Evolutionary conservation across 2,888 invertebrate species (phyloP), one percentile per base, ranked within the genome.

Genomic region (Pseudanteris insignis): DNA sequence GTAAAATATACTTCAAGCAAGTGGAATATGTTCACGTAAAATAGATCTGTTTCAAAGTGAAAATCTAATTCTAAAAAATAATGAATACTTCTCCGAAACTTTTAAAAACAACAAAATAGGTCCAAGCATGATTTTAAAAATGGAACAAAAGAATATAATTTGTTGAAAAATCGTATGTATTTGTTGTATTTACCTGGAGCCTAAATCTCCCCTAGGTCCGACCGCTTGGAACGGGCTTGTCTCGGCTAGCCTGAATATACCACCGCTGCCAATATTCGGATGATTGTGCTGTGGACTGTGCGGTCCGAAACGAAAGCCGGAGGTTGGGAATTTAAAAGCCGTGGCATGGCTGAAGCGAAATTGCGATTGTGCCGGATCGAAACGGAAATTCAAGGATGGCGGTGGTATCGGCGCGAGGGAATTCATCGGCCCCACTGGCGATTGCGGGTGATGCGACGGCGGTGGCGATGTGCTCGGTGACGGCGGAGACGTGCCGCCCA

Each of bases 211-310:
- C 10, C 80, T 67, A 3, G 79, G 77, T 33, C 79, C 79, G 26
- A 80, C 79, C 8, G 79, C 80, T 48, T 80, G 79, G 34, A 80
- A 80, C 36, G 79, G 80, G 57, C 80, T 79, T 24, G 76, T 76
- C 62, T 80, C 79, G 26, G 80, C 71, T 41, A 78, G 71, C 74
- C 79, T 78, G 69, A 80, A 80, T 60, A 79, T 78, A 6, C 76
- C 75, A 6, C 78, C 76, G 18, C 71, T 69, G 24, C 69, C 70
- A 46, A 79, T 77, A 44, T 71, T 77, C 26, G 78, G 76, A 58
- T 78, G 79, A 65, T 77, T 78, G 67, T 77, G 78, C 64, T 77
- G 79, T 0, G 62, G 65, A 43, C 65, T 65, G 13, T 71, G 71
- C 21, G 79, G 78, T 54, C 72, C 76, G 64, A 78, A 79, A 29